Evolutionary conservation across 2,797 vertebrate species (phyloP), one percentile per base, ranked within the genome.

Genomic region (Galagoides demidoff): DNA sequence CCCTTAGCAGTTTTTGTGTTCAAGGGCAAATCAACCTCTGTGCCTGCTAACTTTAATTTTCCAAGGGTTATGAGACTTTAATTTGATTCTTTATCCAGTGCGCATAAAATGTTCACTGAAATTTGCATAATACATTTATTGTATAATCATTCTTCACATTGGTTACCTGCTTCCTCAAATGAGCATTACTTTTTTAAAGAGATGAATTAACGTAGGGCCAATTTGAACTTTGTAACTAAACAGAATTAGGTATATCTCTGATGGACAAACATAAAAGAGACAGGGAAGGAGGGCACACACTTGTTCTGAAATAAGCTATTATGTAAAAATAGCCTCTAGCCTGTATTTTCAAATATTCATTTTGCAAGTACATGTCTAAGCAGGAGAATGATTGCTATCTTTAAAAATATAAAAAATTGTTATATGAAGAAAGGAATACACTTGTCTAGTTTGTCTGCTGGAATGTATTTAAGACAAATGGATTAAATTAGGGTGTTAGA

Each of bases 71-170:
- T 97, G 95, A 97, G 97, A 96, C 92, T 98, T 98, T 98, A 98
- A 98, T 98, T 98, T 98, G 97, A 98, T 98, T 98, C 97, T 98
- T 98, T 98, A 98, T 98, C 98, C 97, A 95, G 55, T 86, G 71
- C 97, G 90, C 94, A 96, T 98, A 97, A 98, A 98, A 97, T 95
- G 97, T 93, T 96, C 97, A 92, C 93, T 97, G 90, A 92, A 97
- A 98, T 98, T 97, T 98, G 97, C 96, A 95, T 97, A 97, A 95
- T 97, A 97, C 97, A 98, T 98, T 97, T 98, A 98, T 97, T 96
- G 87, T 95, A 97, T 97, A 97, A 98, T 98, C 94, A 96, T 90
- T 97, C 97, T 96, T 95, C 97, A 97, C 97, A 92, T 94, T 90
- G 95, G 83, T 89, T 97, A 97, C 97, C 97, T 97, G 90, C 96